Evolutionary conservation across 2,888 invertebrate genomes (phyloP), one percentile per base, ranked within the genome.

Genomic region (Scrobipalpa atriplicella): DNA sequence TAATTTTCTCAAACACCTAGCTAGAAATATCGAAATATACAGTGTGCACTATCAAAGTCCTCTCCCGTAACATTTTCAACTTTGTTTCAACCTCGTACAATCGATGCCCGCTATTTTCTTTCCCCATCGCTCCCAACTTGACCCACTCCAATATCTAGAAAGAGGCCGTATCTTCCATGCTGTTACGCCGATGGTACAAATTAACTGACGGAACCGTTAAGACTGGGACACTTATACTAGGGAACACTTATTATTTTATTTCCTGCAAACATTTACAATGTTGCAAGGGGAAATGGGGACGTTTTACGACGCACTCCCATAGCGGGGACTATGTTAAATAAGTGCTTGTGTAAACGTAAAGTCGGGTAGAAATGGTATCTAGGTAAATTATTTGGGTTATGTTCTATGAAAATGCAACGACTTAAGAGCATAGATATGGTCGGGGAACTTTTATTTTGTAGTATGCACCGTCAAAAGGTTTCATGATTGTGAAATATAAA

Each of bases 101-200:
- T 29, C 29, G 29, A 29, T 29, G 5, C 29, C 5, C 29, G 29
- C 29, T 29, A 19, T 8, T 56, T 56, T n/a, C 11, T 38, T 19
- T 1, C 56, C 51, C 56, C 29, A 51, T 38, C 21, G 10, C 39
- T 52, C 43, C 47, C 61, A 56, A 58, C 58, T 29, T 29, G 36
- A 6, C 21, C 29, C 56, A 21, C 16, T 38, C 16, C 58, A 38
- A 58, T 64, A 69, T 66, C 67, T 66, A 62, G 56, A 61, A 47
- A 62, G 65, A 64, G 72, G 73, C 74, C 73, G 75, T 78, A 78
- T 75, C 73, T 73, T 74, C 73, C 67, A 66, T 73, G 75, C 75
- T 78, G 77, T 80, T 77, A 76, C 77, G 75, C 75, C 78, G 72
- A 78, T 77, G 77, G 78, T 75, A 78, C 78, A 80, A 84, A 83